Conservation (phyloP, 2,888 invertebrate species). For the Griposia aprilina region DNA sequence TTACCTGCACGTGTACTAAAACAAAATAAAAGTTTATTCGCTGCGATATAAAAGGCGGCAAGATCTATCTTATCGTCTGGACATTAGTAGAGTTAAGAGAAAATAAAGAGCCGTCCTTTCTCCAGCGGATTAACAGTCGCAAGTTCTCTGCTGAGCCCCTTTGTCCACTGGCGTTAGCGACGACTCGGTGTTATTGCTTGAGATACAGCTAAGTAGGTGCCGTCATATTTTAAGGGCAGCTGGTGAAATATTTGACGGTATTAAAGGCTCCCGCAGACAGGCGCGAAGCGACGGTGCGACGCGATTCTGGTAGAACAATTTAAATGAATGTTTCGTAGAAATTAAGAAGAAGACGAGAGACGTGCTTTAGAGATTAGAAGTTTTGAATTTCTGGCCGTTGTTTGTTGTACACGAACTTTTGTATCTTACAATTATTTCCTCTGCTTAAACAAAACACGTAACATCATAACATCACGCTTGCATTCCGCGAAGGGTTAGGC, state of each 20-base stretch:
- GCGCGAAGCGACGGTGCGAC: too few relatives aligned
- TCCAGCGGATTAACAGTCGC: constrained; percentile 41
- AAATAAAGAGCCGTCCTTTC: constrained; percentile 55
- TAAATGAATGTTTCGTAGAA: too few relatives aligned
- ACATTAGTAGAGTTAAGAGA: constrained; percentile 67
- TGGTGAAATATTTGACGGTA: constrained; percentile 11
- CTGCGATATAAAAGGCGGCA: constrained; percentile 29
- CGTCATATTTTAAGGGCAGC: constrained; percentile 26
- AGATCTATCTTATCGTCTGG: constrained; percentile 59
- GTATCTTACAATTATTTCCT: not conserved
- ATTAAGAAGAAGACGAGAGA: too few relatives aligned
- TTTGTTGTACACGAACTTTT: not conserved
- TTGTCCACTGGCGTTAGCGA: constrained; percentile 44
- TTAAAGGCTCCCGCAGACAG: not conserved
- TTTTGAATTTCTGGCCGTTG: not conserved
- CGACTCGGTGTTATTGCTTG: constrained; percentile 31
- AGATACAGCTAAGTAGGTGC: constrained; percentile 40
- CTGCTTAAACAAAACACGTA: not conserved
- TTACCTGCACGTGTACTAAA: not conserved
- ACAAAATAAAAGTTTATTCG: constrained; percentile 23
- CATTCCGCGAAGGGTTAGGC: not conserved
- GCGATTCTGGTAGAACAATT: too few relatives aligned
- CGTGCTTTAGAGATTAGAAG: not conserved
- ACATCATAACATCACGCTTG: not conserved
- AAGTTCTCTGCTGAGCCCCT: constrained; percentile 41